phyloP scores from a whole-genome alignment of 2,113 vertebrate genomes.

The Xerus inauris region DNA sequence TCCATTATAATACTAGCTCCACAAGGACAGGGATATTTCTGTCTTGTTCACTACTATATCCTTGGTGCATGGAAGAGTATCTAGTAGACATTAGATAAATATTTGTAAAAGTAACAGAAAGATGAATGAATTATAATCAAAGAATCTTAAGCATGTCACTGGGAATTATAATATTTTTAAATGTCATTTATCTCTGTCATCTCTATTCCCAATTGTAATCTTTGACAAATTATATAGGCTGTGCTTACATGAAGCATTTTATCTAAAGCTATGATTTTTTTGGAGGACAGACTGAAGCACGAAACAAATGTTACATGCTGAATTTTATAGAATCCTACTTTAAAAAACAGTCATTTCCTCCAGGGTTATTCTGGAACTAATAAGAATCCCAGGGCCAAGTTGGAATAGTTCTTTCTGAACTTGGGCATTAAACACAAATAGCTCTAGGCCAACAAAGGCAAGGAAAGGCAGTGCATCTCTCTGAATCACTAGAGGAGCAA shows the following conservation, averaged over 20 bases:
- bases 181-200: neutral
- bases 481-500: neutral
- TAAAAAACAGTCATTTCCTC: neutral
- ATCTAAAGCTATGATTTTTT: neutral
- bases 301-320: neutral
- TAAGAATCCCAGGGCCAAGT: neutral
- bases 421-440: slow-evolving; percentile 54
- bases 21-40: neutral
- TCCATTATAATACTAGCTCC: neutral
- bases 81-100: neutral
- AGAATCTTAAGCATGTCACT: neutral
- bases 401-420: slow-evolving; percentile 18
- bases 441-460: neutral
- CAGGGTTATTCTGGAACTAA: slow-evolving; percentile 28
- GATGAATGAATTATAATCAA: neutral
- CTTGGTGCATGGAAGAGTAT: neutral
- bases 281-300: neutral
- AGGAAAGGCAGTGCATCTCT: neutral
- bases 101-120: neutral
- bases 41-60: neutral
- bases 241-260: neutral
- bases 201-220: neutral
- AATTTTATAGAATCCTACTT: neutral
- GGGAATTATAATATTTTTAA: neutral
- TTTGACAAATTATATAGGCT: neutral